Percentiles rank a stretch among this genome's conserved stretches.
phyloP scores from a whole-genome alignment of 2,888 invertebrate genomes.

The Megalurothrips usitatus region DNA sequence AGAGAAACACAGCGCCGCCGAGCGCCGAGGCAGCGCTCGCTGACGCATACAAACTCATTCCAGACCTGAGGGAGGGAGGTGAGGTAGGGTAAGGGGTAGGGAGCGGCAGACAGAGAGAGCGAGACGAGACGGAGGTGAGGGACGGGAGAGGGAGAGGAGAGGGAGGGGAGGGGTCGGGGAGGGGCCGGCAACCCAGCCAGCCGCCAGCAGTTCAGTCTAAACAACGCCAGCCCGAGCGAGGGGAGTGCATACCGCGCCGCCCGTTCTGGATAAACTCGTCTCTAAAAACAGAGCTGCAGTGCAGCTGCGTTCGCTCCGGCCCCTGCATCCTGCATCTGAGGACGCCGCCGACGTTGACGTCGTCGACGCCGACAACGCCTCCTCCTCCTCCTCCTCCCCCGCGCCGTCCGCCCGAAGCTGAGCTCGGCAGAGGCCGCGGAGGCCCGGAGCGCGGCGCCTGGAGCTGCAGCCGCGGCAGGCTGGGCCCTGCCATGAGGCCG shows the following conservation, averaged over 20 bases:
- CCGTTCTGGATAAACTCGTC: background rate
- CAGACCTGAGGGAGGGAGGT: background rate
- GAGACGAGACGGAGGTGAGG: background rate
- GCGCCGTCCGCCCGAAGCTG: too few species aligned
- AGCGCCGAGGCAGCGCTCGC: background rate
- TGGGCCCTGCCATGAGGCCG: background rate
- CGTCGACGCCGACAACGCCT: too few species aligned
- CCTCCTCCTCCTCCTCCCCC: too few species aligned
- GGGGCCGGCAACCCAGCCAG: background rate
- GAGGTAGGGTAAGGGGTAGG: background rate
- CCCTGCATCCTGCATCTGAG: background rate
- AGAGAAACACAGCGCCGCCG: background rate
- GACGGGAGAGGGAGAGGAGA: background rate
- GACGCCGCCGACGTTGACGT: background rate
- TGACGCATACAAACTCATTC: slow-evolving; percentile 26
- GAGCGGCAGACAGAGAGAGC: background rate
- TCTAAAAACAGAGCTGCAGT: background rate
- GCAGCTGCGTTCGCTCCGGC: background rate
- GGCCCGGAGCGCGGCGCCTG: too few species aligned
- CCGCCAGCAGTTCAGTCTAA: slow-evolving; percentile 8
- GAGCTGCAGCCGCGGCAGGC: too few species aligned
- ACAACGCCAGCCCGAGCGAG: background rate
- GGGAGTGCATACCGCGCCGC: background rate
- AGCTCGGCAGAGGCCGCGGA: too few species aligned
- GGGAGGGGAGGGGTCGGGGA: background rate